Percentiles rank a stretch among this genome's conserved stretches.
phyloP scores from a whole-genome alignment of 2,888 invertebrate genomes.

The Mythimna pallens region DNA sequence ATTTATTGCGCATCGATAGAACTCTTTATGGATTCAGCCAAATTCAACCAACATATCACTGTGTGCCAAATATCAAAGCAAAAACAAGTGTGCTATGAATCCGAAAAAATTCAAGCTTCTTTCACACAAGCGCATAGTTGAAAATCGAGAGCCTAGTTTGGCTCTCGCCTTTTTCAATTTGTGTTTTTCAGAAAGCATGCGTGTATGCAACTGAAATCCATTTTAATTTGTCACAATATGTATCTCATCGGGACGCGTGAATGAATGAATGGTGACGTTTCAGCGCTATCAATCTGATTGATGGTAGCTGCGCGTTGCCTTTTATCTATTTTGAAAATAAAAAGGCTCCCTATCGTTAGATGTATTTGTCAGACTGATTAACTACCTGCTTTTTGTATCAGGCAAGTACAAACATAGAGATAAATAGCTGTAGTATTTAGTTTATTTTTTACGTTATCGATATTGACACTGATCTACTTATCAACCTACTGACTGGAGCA shows the following conservation, averaged over 20 bases:
- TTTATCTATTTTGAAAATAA: constrained; percentile 22
- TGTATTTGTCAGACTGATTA: constrained; percentile 24
- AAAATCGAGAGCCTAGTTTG: constrained; percentile 38
- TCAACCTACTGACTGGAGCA: constrained; percentile 5
- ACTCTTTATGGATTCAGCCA: constrained; percentile 36
- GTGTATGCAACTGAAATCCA: constrained; percentile 43
- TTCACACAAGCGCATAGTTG: constrained; percentile 30
- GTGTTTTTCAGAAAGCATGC: constrained; percentile 27
- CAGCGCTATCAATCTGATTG: constrained; percentile 33
- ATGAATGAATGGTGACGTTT: constrained; percentile 46
- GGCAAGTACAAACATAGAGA: constrained; percentile 8
- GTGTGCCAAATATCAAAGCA: constrained; percentile 56
- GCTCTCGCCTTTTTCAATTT: constrained; percentile 38
- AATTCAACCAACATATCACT: constrained; percentile 51
- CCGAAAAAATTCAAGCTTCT: constrained; percentile 28
- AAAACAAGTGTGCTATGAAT: constrained; percentile 36
- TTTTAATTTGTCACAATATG: constrained; percentile 50
- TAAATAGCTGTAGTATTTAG: not conserved
- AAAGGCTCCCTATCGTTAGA: constrained; percentile 1
- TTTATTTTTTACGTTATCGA: constrained; percentile 9
- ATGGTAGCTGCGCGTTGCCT: constrained; percentile 8
- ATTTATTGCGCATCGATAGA: constrained; percentile 43
- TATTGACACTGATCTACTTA: constrained; percentile 37
- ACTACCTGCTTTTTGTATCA: constrained; percentile 25
- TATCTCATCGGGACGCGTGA: constrained; percentile 23